Conservation (phyloP, 1,140 invertebrate genomes). For the Cyclina sinensis region DNA sequence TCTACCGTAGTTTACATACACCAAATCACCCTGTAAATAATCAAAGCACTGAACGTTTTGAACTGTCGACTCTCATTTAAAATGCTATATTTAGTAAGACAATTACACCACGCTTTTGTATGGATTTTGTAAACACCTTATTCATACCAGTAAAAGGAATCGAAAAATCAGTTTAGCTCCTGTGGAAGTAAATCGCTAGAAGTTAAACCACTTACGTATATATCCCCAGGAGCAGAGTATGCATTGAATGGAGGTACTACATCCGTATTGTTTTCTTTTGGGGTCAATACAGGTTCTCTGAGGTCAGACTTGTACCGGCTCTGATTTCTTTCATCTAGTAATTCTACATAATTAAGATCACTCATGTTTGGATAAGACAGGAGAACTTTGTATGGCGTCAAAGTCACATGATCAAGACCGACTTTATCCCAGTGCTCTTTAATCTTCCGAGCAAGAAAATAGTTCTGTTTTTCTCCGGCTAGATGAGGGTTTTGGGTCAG, state of each 20-base stretch:
- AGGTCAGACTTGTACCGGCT: slow-evolving; percentile 73
- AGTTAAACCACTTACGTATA: slow-evolving; percentile 30
- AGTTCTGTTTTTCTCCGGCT: slow-evolving; percentile 79
- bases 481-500: slow-evolving; percentile 81
- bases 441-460: slow-evolving; percentile 76
- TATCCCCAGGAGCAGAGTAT: slow-evolving; percentile 75
- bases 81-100: no score
- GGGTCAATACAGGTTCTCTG: slow-evolving; percentile 77
- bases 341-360: slow-evolving; percentile 74
- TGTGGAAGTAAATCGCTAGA: no score
- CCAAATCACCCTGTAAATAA: slow-evolving; percentile 77
- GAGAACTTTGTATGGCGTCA: slow-evolving; percentile 82
- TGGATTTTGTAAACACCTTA: no score
- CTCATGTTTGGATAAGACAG: slow-evolving; percentile 83
- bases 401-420: slow-evolving; percentile 79
- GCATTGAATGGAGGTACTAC: slow-evolving; percentile 85
- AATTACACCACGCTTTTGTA: no score
- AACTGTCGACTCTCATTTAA: no score
- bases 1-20: slow-evolving; percentile 88
- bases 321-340: slow-evolving; percentile 66
- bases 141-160: no score
- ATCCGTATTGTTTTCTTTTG: slow-evolving; percentile 78
- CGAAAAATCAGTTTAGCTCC: no score
- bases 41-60: no score
- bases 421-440: slow-evolving; percentile 74